Evolutionary conservation across 2,888 invertebrate genomes (phyloP).

Genomic region (Brachyptera risi): DNA sequence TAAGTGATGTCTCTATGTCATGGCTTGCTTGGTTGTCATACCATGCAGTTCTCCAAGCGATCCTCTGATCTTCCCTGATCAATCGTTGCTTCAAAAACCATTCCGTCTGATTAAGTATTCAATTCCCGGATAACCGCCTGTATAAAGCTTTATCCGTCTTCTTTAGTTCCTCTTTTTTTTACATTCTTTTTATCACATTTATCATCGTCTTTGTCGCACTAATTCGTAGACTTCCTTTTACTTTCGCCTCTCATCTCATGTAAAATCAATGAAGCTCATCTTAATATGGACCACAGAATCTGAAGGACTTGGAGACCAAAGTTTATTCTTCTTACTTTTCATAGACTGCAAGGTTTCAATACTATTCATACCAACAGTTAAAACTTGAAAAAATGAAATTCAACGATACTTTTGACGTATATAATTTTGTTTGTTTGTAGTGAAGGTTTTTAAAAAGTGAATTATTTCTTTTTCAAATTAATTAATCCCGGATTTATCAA

Average conservation of each 20-base stretch:
- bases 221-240: conserved; percentile 6
- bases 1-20: background rate
- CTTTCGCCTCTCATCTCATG: background rate
- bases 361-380: too few species aligned
- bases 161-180: conserved; percentile 6
- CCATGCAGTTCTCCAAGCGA: background rate
- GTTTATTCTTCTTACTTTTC: too few species aligned
- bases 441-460: too few species aligned
- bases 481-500: too few species aligned
- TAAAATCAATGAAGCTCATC: conserved; percentile 20
- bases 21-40: background rate
- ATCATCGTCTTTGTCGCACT: conserved; percentile 16
- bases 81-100: conserved; percentile 19
- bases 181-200: conserved; percentile 13
- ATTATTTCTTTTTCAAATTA: too few species aligned
- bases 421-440: too few species aligned
- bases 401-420: too few species aligned
- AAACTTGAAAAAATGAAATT: too few species aligned
- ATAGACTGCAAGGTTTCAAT: too few species aligned
- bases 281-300: conserved; percentile 12
- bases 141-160: background rate
- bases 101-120: conserved; percentile 28
- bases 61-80: background rate
- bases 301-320: background rate
- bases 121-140: conserved; percentile 20